Conservation (phyloP, 2,888 invertebrate genomes). For the Cheiracanthium punctorium region DNA sequence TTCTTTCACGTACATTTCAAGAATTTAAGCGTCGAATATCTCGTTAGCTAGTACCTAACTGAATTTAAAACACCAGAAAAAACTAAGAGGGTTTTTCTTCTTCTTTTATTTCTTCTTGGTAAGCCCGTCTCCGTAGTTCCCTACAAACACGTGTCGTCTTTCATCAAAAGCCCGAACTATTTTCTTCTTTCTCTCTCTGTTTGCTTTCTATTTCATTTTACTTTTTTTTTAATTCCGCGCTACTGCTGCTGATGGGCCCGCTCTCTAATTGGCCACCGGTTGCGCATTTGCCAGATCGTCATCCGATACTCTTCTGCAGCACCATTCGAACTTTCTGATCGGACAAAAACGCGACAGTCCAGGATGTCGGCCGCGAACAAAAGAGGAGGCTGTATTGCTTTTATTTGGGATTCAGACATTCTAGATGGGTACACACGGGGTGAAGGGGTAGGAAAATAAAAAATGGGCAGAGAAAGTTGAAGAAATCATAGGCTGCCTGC, state of each 20-base stretch:
- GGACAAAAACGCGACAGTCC: background rate
- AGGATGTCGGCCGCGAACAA: background rate
- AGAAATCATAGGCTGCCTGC: no score
- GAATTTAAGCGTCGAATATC: no score
- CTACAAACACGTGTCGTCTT: conserved; percentile 2
- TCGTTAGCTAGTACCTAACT: no score
- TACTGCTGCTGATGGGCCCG: background rate
- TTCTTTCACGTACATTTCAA: no score
- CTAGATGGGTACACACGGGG: background rate
- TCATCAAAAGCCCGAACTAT: background rate
- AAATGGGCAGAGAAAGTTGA: no score
- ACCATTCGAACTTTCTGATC: conserved; percentile 8
- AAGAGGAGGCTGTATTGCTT: background rate
- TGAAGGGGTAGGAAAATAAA: no score
- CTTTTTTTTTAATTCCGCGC: background rate
- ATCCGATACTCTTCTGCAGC: conserved; percentile 2
- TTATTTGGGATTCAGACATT: background rate
- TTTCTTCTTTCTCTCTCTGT: no score
- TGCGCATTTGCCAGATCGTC: background rate
- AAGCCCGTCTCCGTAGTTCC: background rate
- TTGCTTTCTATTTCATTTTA: no score
- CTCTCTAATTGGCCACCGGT: conserved; percentile 9
- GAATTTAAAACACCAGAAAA: no score
- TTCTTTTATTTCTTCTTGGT: no score
- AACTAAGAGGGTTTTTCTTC: no score